Conservation (phyloP, 2,113 vertebrate genomes). For the Panurus biarmicus region DNA sequence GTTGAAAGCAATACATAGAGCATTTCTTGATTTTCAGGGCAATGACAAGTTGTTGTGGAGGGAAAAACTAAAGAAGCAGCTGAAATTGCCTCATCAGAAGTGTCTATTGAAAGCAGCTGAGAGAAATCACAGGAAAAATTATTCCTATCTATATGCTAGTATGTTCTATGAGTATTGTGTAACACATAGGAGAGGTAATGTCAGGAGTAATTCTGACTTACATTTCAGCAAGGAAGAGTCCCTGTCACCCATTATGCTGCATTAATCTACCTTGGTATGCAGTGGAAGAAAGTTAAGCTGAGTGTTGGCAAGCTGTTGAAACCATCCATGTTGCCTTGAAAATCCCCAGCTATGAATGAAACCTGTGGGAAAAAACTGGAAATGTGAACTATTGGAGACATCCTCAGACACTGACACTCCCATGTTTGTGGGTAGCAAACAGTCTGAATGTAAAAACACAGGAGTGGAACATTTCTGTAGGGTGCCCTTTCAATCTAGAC, state of each 20-base stretch:
- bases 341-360: not conserved
- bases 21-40: not conserved
- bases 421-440: not conserved
- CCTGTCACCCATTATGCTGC: not conserved
- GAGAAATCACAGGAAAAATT: not conserved
- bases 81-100: not conserved
- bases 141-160: not conserved
- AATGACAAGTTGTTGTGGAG: not conserved
- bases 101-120: not conserved
- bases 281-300: not conserved
- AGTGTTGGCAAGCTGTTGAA: not conserved
- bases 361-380: not conserved
- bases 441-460: not conserved
- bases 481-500: not conserved
- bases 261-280: not conserved
- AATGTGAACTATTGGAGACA: not conserved
- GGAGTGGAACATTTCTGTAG: not conserved
- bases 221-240: not conserved
- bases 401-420: not conserved
- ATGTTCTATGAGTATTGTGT: not conserved
- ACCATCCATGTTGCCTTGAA: not conserved
- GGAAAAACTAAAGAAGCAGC: not conserved
- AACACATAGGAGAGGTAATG: not conserved
- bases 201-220: not conserved
- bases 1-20: not conserved